Percentiles rank a stretch among this genome's conserved stretches.
phyloP scores from a whole-genome alignment of 2,888 invertebrate species.

The Acheta domesticus region DNA sequence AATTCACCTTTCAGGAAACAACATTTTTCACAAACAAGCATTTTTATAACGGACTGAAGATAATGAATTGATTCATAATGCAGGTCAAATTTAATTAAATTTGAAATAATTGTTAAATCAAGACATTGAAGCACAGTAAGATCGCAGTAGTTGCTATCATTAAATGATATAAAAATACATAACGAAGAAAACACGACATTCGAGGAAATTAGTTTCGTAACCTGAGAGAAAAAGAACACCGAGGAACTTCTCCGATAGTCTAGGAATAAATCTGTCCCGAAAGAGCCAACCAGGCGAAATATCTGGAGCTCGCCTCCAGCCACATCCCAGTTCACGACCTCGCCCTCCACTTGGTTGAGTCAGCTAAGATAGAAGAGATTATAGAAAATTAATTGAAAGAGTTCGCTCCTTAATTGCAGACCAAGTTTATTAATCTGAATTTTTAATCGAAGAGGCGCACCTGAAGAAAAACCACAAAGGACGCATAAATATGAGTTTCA shows the following conservation, averaged over 20 bases:
- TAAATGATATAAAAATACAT: neutral
- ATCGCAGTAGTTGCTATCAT: too few species aligned
- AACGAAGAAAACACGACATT: neutral
- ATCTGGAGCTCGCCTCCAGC: neutral
- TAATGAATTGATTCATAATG: too few species aligned
- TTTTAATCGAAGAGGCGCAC: neutral
- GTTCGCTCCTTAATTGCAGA: neutral
- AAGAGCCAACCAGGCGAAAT: slow-evolving; percentile 1
- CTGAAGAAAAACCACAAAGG: neutral
- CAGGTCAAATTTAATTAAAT: too few species aligned
- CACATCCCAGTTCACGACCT: neutral
- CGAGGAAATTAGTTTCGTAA: neutral
- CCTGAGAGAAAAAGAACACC: neutral
- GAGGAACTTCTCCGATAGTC: neutral
- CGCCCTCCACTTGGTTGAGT: neutral
- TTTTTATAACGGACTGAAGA: too few species aligned
- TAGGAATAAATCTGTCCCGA: neutral
- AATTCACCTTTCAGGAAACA: too few species aligned
- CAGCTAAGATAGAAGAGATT: slow-evolving; percentile 10
- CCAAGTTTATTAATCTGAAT: slow-evolving; percentile 9
- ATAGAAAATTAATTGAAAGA: slow-evolving; percentile 1
- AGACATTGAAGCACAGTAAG: too few species aligned
- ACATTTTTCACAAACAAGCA: too few species aligned
- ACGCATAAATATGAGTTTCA: neutral
- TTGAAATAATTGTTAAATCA: too few species aligned